Evolutionary conservation across 2,888 invertebrate genomes (phyloP), one percentile per base, ranked within the genome.

Genomic region (Nomada ferruginata): DNA sequence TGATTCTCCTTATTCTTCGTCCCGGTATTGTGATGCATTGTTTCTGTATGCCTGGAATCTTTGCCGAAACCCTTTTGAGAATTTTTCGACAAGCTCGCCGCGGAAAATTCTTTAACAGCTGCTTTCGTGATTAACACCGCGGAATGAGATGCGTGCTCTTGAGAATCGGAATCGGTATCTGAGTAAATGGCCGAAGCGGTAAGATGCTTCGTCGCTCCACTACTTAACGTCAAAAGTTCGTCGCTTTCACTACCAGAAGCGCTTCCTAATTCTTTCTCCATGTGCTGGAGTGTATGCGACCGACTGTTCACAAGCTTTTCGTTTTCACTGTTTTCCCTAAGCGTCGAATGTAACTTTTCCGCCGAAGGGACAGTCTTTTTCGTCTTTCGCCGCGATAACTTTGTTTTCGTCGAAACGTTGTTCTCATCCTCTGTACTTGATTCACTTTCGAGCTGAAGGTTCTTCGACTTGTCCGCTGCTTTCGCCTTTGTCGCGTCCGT

Each of bases 91-190:
- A 97, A 95, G 85, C 97, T 95, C 29, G 95, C 95, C 82, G 95
- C 95, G 60, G 96, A 95, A 91, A 97, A 97, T 92, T 97, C 97
- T 93, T 98, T 98, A 93, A 97, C 96, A 13, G 97, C 97, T 20
- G 97, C 97, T 94, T 98, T 98, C 18, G 97, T 97, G 88, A 97
- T 95, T 84, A 97, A 95, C 63, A 94, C 95, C 87, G 95, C 95
- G 89, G 95, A 96, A 1, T 95, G 95, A 20, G 96, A 95, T 85
- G 95, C 95, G 70, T 95, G 95, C 65, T 95, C 94, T 89, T 95
- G 95, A 2, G 94, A 93, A 91, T 96, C 96, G 0, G 96, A 95
- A 89, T 97, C 97, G 87, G 97, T 97, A 88, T 98, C 97, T 0
- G 98, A 97, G 94, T 98, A 98, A 89, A 98, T 97, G 82, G 97